Percentiles rank a stretch among this genome's conserved stretches.
Evolutionary conservation across 2,888 invertebrate genomes (phyloP).

Genomic region (Rhingia campestris): DNA sequence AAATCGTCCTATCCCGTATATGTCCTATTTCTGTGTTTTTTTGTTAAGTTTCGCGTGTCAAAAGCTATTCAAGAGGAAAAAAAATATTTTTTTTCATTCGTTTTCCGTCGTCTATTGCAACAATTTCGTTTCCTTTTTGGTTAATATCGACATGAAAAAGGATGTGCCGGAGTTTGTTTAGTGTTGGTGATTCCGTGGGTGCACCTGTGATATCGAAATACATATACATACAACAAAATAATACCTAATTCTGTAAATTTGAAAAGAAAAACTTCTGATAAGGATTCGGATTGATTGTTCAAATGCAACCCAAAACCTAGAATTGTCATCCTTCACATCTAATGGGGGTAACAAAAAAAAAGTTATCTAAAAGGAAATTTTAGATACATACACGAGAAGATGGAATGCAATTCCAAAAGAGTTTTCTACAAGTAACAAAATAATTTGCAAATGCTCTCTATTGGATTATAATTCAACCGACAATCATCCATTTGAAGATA

Average conservation of each 20-base stretch:
- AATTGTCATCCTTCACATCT: neutral
- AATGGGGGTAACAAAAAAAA: neutral
- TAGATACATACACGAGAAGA: too few relatives aligned
- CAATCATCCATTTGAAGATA: neutral
- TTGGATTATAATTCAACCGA: neutral
- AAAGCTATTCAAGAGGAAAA: slow-evolving; percentile 26
- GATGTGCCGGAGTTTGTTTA: neutral
- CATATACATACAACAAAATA: too few relatives aligned
- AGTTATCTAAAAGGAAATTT: neutral
- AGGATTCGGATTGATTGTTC: neutral
- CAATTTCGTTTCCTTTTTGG: neutral
- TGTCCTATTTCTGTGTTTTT: neutral
- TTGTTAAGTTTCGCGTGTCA: slow-evolving; percentile 13
- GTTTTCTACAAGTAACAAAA: neutral
- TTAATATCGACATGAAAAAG: neutral
- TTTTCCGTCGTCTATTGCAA: neutral
- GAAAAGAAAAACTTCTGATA: neutral
- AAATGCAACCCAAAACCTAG: neutral
- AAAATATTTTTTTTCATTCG: neutral
- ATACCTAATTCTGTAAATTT: neutral
- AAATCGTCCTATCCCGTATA: neutral
- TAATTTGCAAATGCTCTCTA: neutral
- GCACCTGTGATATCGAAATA: neutral
- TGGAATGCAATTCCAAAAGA: neutral
- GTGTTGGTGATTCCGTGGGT: neutral